Evolutionary conservation across 1,140 invertebrate genomes (phyloP), one percentile per base, ranked within the genome.

Genomic region (Anastrepha obliqua): DNA sequence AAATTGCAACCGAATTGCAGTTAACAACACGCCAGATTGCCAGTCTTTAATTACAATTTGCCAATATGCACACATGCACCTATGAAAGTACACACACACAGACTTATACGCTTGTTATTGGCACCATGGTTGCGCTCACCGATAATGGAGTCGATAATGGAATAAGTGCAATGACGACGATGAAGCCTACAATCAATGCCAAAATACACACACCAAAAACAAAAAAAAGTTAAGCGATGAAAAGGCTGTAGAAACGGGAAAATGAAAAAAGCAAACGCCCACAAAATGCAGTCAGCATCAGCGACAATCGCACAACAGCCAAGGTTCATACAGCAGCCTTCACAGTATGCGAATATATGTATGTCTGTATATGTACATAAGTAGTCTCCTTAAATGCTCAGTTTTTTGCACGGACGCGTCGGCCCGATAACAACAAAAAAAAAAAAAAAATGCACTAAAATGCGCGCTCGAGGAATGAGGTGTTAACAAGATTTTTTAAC

Each of bases 401-500:
- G 15, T 44, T 74, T 74, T 74, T 74, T 74, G 3, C 70, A n/a
- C 70, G 8, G 39, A 51, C 70, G 29, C 29, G 29, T 29, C 1
- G 7, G 39, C 65, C 44, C 6, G 3, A 47, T 44, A 47, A 47
- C 44, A 8, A 17, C 39, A 74, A 74, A 74, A 74, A 4, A 74
- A 74, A 74, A 74, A 4, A 74, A 74, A 67, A 74, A 70, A 70
- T 29, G 20, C 8, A 20, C 4, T 51, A 15, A 1, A 44, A 15
- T 42, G 42, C 44, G 15, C 42, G 42, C n/a, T 13, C 47, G 42
- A 74, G 74, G 74, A 81, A 81, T 81, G 74, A 81, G 74, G 74
- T 81, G 74, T 81, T 81, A 81, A 81, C 74, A 81, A 81, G 74
- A 81, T 81, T 81, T 81, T 81, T 81, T 81, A 81, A 81, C 74